Percentiles rank a stretch among this genome's conserved stretches.
phyloP scores from a whole-genome alignment of 2,888 invertebrate genomes.

The Chalcis sispes region DNA sequence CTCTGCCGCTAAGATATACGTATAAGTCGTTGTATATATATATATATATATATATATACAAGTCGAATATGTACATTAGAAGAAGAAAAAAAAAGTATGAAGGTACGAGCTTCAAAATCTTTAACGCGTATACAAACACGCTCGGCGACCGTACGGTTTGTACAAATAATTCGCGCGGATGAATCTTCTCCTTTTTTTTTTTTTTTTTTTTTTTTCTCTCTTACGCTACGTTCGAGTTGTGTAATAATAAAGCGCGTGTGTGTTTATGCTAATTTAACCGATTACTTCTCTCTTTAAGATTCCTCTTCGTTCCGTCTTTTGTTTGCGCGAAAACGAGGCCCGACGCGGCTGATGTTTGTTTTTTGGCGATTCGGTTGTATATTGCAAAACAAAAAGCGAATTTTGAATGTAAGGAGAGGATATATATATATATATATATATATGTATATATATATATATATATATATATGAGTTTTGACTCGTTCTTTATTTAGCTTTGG shows the following conservation, averaged over 20 bases:
- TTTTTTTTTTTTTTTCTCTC: conserved; percentile 40
- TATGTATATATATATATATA: no score
- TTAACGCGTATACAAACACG: conserved; percentile 64
- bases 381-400: conserved; percentile 35
- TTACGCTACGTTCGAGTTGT: conserved; percentile 55
- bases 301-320: not conserved
- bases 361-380: conserved; percentile 2
- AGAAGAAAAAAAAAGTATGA: not conserved
- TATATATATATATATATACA: conserved; percentile 20
- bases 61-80: not conserved
- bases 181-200: conserved; percentile 55
- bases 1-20: no score
- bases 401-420: not conserved
- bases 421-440: no score
- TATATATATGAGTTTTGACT: not conserved
- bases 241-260: conserved; percentile 65
- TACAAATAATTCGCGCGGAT: conserved; percentile 70
- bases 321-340: conserved; percentile 18
- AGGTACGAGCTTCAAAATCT: conserved; percentile 22
- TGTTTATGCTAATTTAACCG: conserved; percentile 59
- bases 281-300: conserved; percentile 20
- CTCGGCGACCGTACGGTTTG: conserved; percentile 66
- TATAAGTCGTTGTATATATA: not conserved
- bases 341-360: conserved; percentile 19
- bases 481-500: no score